Conservation (phyloP, 2,888 invertebrate genomes). For the Agelastica alni region DNA sequence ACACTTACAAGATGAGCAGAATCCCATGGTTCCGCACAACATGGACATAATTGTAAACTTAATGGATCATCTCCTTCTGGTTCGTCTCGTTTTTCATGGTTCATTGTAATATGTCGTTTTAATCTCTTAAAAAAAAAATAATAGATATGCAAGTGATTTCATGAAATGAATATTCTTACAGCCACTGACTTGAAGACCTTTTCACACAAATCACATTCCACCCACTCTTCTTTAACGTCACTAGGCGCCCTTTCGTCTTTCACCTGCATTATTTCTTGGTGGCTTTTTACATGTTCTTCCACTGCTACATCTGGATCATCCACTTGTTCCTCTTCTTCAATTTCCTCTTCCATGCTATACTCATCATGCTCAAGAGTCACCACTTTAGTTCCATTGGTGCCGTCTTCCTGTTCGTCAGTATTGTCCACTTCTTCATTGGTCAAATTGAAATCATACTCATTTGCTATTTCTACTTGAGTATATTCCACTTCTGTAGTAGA, state of each 20-base stretch:
- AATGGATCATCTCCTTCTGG: slow-evolving; percentile 49
- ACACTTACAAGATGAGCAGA: slow-evolving; percentile 60
- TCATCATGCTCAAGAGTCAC: no score
- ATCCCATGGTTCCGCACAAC: slow-evolving; percentile 63
- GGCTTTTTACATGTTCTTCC: not conserved
- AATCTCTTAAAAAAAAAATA: slow-evolving; percentile 48
- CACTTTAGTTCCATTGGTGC: no score
- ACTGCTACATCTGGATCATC: not conserved
- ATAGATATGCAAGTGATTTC: not conserved
- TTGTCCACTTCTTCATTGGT: slow-evolving; percentile 8
- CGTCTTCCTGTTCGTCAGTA: slow-evolving; percentile 5
- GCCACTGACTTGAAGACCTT: slow-evolving; percentile 2
- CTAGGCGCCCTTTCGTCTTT: not conserved
- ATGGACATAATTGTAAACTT: slow-evolving; percentile 59
- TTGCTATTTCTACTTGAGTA: slow-evolving; percentile 12
- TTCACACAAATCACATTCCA: slow-evolving; percentile 7
- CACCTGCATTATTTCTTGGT: not conserved
- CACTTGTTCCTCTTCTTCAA: not conserved
- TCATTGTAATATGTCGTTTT: slow-evolving; percentile 53
- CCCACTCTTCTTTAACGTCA: not conserved
- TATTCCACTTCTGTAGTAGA: slow-evolving; percentile 12
- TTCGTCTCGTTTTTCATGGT: slow-evolving; percentile 40
- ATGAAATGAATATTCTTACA: slow-evolving; percentile 1
- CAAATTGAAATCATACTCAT: no score
- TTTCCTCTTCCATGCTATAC: slow-evolving; percentile 10